Base-by-base conservation (phyloP, 23 tunicate genomes). In the Ciona savignyi region DNA sequence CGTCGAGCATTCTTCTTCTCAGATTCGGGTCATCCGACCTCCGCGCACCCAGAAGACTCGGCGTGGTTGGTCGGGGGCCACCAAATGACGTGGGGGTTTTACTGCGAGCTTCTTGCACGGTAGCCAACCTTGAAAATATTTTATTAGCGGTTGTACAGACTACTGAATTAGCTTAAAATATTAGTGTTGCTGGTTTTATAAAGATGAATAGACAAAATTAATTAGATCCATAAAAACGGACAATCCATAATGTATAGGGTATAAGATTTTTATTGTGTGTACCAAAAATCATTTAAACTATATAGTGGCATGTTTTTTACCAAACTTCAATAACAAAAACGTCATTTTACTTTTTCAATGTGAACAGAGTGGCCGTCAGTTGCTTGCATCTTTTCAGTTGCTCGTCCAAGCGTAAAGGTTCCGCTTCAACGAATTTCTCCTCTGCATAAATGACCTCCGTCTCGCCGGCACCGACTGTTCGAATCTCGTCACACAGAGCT, bases 301-400 rank as follows among this genome's bases (percentile, higher is more conserved):
- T 49, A 49, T 49, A 49, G 15, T 49, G 20, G 61, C 15, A 49
- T 49, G 20, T 49, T 49, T 49, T 49, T 49, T 49, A n/a, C n/a
- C n/a, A n/a, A n/a, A n/a, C n/a, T n/a, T n/a, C n/a, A n/a, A n/a
- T n/a, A n/a, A n/a, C n/a, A 11, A 15, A 15, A 49, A 49, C 61
- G 20, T 11, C 20, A 11, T 63, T 29, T 62, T 32, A 88, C 96
- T 82, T 88, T 77, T 88, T 88, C 70, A 88, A 42, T 0, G 87
- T 81, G 77, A 72, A 82, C 67, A 88, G 73, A 20, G 88, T 88
- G 19, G 77, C 74, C 1, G 96, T 88, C 24, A 88, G 80, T 63
- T 88, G 96, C 66, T 77, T 77, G 80, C 96, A 88, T 68, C 96
- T 66, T 63, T 88, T 88, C 80, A 88, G 75, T 61, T 88, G 96